Evolutionary conservation across 2,888 invertebrate genomes (phyloP).

Genomic region (Clepsis dumicolana): DNA sequence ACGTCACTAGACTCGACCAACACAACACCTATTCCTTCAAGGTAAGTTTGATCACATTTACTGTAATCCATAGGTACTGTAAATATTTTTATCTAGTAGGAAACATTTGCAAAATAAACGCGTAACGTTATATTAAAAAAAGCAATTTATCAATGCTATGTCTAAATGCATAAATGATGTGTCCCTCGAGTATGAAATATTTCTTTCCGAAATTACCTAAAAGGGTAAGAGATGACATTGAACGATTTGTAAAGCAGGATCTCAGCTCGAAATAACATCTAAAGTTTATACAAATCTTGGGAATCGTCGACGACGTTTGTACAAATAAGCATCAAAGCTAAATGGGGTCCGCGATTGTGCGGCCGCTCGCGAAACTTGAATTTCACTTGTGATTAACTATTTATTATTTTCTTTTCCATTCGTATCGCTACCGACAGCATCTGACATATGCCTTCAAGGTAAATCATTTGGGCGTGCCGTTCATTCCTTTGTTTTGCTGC

Average conservation of each 20-base stretch:
- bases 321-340: background rate
- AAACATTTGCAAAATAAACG: background rate
- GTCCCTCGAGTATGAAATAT: conserved; percentile 22
- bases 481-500: conserved; percentile 43
- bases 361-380: background rate
- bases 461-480: conserved; percentile 56
- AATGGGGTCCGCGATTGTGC: background rate
- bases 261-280: background rate
- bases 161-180: conserved; percentile 10
- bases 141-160: conserved; percentile 25
- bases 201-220: conserved; percentile 11
- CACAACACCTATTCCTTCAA: conserved; percentile 95
- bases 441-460: conserved; percentile 84
- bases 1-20: conserved; percentile 94
- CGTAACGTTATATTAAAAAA: conserved; percentile 7
- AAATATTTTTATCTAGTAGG: background rate
- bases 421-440: conserved; percentile 83
- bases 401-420: conserved; percentile 68
- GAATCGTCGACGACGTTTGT: background rate
- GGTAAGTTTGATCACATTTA: conserved; percentile 74
- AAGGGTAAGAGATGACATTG: conserved; percentile 14
- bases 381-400: conserved; percentile 48
- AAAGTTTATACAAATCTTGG: conserved; percentile 1
- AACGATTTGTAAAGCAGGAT: conserved; percentile 12
- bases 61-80: background rate